Base-by-base conservation (phyloP, 2,888 invertebrate species). In the Cerceris ruficornis region DNA sequence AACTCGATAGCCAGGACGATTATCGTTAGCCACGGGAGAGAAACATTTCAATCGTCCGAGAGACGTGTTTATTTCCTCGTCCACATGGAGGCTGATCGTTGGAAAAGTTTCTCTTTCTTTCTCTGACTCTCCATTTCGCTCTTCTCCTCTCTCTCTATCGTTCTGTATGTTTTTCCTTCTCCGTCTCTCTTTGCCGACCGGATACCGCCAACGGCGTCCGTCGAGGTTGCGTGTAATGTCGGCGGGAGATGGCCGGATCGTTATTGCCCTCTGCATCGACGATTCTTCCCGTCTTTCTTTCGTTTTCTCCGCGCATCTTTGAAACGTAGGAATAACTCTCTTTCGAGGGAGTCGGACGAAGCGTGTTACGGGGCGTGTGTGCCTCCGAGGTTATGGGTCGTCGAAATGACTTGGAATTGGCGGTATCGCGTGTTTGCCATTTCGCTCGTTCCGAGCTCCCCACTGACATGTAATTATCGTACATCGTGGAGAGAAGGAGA, bases 391-490 rank as follows among this genome's bases (percentile, higher is more conserved):
- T 69, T 69, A 65, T 17, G 68, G 69, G 54, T 72, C 73, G 65
- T 46, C 66, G 61, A 69, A 81, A 70, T 81, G 65, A 75, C 71
- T 77, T 72, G 73, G 68, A 75, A 77, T 75, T 67, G 73, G 60
- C 50, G 71, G 62, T 77, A 77, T 80, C 74, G 75, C 69, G 75
- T 75, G 75, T 57, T 52, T 58, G 62, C 62, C 28, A 39, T 68
- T 59, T 69, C 58, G 42, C 41, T 6, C 7, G 52, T 52, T 52
- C 42, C n/a, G 17, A 6, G 41, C 11, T 49, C 42, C 46, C 9
- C 41, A 17, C 62, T 77, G 69, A 75, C 58, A 43, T 42, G 75
- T 65, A 77, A 75, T 77, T 77, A 77, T 67, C 62, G 59, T 75
- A 60, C 66, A 58, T 65, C 42, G 69, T 28, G 11, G 62, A 69